Evolutionary conservation across 2,888 invertebrate genomes (phyloP), one percentile per base, ranked within the genome.

Genomic region (Alviniconcha strummeri): DNA sequence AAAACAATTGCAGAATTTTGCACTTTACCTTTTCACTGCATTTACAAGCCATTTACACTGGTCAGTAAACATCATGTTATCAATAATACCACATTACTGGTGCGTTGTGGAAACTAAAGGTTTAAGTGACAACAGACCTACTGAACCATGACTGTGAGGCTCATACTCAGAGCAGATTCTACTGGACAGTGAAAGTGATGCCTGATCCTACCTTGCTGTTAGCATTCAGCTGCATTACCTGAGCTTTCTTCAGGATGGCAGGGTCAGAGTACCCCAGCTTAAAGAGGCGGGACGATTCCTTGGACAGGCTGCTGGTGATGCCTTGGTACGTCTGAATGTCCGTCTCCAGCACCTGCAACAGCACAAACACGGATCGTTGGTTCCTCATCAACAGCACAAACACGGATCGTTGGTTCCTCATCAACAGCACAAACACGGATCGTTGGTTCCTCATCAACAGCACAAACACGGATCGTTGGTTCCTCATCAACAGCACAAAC

Each of bases 201-300:
- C 36, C 36, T 36, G 36, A 36, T 36, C 36, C 36, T 36, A 36
- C 36, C 36, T 3, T 36, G 36, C 36, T 36, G 36, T 36, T 36
- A 36, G 36, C 36, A 36, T 0, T 36, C 36, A 36, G 36, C 36
- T 36, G 36, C 36, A 36, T 36, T 36, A 93, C 93, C 92, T 93
- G 93, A 85, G 92, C 91, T 84, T 90, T 90, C 57, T 88, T 88
- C 67, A 93, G 88, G 19, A 90, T 89, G 19, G 89, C 86, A 7
- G 92, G 90, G 94, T 98, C 98, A 0, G 98, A 97, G 92, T 98
- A 98, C 88, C 98, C 94, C 92, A 98, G 98, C 80, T 91, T 91
- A 85, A 91, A 91, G 64, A 93, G 87, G 60, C 92, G 86, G 77
- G 89, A 89, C 15, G 92, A 91, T 82, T 92, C 91, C 80, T 91